Evolutionary conservation across 2,797 vertebrate species (phyloP).

Genomic region (Halcyon smyrnensis): DNA sequence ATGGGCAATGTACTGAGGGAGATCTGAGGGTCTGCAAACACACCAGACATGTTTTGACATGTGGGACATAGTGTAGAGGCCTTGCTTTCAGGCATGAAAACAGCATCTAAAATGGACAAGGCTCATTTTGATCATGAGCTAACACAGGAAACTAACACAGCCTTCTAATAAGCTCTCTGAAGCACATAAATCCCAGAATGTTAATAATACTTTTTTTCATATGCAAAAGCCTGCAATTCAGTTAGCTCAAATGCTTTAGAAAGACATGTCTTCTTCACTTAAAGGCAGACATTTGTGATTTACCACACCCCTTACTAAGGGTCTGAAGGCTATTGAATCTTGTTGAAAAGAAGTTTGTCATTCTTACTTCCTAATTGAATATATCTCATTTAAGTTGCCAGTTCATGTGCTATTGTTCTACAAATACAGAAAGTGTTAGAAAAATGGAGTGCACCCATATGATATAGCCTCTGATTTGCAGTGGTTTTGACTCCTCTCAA

Average conservation of each 20-base stretch:
- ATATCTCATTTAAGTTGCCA: not conserved
- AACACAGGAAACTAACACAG: not conserved
- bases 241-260: slow-evolving; percentile 15
- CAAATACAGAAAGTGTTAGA: not conserved
- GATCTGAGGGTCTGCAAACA: not conserved
- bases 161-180: not conserved
- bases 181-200: not conserved
- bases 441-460: not conserved
- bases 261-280: not conserved
- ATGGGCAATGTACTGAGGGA: not conserved
- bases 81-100: not conserved
- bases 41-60: not conserved
- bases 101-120: not conserved
- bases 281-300: not conserved
- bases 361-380: not conserved
- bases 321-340: not conserved
- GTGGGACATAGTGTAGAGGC: not conserved
- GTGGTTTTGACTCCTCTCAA: not conserved
- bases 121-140: not conserved
- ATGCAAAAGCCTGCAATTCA: not conserved
- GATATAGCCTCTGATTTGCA: not conserved
- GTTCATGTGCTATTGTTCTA: not conserved
- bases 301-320: not conserved
- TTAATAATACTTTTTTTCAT: not conserved
- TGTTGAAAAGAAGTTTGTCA: not conserved